Evolutionary conservation across 2,888 invertebrate genomes (phyloP).

Genomic region (Drosophila trichaetosa): DNA sequence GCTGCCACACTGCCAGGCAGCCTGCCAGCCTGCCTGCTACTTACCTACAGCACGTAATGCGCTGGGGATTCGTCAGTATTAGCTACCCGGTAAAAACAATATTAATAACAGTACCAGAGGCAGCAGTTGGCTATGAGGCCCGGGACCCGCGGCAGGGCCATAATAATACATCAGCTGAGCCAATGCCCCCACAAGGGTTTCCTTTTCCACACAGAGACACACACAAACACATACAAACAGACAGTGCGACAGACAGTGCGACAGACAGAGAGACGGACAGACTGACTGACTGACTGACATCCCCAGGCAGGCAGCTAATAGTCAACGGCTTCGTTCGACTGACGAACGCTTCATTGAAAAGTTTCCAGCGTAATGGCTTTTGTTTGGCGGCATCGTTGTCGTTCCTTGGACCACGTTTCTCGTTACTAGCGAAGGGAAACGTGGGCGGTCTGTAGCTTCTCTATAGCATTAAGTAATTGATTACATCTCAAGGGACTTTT

Average conservation of each 20-base stretch:
- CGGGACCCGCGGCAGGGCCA: slow-evolving; percentile 59
- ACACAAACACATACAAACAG: slow-evolving; percentile 21
- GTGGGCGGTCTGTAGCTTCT: slow-evolving; percentile 51
- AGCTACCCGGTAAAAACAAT: slow-evolving; percentile 79
- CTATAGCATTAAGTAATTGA: slow-evolving; percentile 84
- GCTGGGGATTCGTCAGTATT: slow-evolving; percentile 79
- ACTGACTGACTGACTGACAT: slow-evolving; percentile 49
- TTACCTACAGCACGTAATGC: slow-evolving; percentile 81
- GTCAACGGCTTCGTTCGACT: slow-evolving; percentile 68
- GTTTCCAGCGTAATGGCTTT: slow-evolving; percentile 81
- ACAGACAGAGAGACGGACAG: slow-evolving; percentile 29
- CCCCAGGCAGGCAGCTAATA: slow-evolving; percentile 69
- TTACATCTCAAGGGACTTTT: slow-evolving; percentile 84
- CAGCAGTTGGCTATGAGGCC: slow-evolving; percentile 43
- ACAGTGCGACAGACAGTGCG: slow-evolving; percentile 32
- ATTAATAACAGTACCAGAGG: slow-evolving; percentile 77
- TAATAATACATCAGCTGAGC: slow-evolving; percentile 81
- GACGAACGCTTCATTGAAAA: slow-evolving; percentile 81
- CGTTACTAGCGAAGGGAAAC: not conserved
- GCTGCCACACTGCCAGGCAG: not conserved
- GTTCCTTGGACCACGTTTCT: slow-evolving; percentile 18
- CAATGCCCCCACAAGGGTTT: slow-evolving; percentile 73
- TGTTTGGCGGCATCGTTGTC: slow-evolving; percentile 61
- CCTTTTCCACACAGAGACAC: slow-evolving; percentile 25
- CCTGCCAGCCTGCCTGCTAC: slow-evolving; percentile 32